These are phyloP conservation scores for Coryphaenoides rupestris DNA, from an alignment of 2,113 vertebrate genomes.

Conservation along the genomic window DNA sequence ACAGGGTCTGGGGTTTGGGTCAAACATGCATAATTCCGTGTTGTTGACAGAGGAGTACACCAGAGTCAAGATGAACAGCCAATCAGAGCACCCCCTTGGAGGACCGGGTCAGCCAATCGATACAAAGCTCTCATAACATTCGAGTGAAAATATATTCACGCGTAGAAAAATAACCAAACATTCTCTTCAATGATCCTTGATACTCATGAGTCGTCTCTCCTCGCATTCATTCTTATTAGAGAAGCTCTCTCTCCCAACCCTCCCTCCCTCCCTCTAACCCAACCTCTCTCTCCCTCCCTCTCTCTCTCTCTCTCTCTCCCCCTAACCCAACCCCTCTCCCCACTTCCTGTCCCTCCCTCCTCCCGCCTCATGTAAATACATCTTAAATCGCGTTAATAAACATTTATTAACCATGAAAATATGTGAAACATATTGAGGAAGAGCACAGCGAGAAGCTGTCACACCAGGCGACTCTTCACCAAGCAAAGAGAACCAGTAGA, in stretches of 20 bases:
- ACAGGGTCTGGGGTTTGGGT: slow-evolving; percentile 39
- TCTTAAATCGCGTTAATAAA: not conserved
- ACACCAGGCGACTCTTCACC: slow-evolving; percentile 58
- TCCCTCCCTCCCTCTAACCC: no score
- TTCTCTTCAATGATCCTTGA: not conserved
- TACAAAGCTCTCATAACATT: no score
- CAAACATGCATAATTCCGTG: slow-evolving; percentile 66
- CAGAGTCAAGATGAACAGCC: slow-evolving; percentile 22
- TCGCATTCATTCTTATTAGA: no score
- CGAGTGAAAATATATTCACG: no score
- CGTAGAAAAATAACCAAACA: no score
- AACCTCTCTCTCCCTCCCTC: not conserved
- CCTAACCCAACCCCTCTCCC: not conserved
- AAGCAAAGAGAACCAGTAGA: slow-evolving; percentile 58
- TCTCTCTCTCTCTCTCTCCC: not conserved
- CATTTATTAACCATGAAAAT: slow-evolving; percentile 16
- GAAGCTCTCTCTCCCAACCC: no score
- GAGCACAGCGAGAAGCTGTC: slow-evolving; percentile 63
- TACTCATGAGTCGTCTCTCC: not conserved
- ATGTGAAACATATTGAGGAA: slow-evolving; percentile 53
- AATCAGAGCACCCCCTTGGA: not conserved
- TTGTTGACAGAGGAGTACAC: slow-evolving; percentile 46
- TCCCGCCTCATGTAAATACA: not conserved
- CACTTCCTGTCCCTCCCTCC: not conserved
- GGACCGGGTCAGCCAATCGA: not conserved